These are phyloP conservation scores for Athripsodes cinereus DNA, from an alignment of 2,888 invertebrate genomes.

Conservation along the genomic window DNA sequence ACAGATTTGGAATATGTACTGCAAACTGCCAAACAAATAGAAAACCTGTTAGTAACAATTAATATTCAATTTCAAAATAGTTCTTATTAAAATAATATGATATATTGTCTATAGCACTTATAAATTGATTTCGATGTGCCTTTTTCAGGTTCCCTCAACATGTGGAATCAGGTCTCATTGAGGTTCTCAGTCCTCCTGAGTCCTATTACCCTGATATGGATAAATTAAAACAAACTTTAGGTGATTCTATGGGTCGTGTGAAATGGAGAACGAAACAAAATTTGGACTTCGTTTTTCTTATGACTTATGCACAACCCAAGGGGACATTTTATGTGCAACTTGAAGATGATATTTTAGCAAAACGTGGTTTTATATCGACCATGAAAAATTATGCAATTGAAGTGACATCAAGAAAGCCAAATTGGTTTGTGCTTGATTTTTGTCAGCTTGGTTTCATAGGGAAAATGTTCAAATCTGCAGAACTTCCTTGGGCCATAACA, in stretches of 20 bases:
- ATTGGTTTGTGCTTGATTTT: constrained; percentile 91
- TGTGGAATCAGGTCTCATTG: constrained; percentile 74
- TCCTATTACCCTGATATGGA: constrained; percentile 86
- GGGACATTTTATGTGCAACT: constrained; percentile 88
- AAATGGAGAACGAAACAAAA: constrained; percentile 95
- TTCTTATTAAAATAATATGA: neutral
- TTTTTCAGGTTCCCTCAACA: constrained; percentile 64
- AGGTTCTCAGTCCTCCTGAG: constrained; percentile 79
- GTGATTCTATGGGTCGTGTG: constrained; percentile 78
- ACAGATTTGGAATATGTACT: constrained; percentile 71
- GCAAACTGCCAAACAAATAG: constrained; percentile 68
- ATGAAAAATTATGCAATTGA: constrained; percentile 80
- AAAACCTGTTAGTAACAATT: constrained; percentile 60
- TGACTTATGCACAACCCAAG: constrained; percentile 86
- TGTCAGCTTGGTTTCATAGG: constrained; percentile 93
- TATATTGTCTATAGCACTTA: neutral
- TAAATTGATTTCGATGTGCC: too few species aligned
- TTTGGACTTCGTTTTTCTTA: constrained; percentile 86
- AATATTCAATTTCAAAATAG: too few species aligned
- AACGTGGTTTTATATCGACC: constrained; percentile 73
- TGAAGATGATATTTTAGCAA: constrained; percentile 91
- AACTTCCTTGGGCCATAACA: constrained; percentile 79
- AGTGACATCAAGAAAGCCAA: constrained; percentile 60
- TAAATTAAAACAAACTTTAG: constrained; percentile 68
- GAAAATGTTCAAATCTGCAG: constrained; percentile 86